Base-by-base conservation (phyloP, 2,113 vertebrate genomes). In the Riparia riparia region DNA sequence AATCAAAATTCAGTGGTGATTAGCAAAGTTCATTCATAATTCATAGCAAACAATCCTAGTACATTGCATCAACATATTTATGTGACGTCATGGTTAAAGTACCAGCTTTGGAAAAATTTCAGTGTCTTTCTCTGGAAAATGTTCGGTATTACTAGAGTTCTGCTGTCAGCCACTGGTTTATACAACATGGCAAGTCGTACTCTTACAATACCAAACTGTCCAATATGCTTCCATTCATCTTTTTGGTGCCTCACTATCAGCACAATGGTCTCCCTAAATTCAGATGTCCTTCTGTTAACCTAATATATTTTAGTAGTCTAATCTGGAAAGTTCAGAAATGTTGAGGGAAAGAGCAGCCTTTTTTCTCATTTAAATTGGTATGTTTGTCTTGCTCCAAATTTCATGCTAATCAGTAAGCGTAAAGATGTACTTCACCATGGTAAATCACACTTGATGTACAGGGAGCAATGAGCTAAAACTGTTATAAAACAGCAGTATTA, bases 1-100 rank as follows among this genome's bases (percentile, higher is more conserved):
- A 84, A 89, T 64, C 63, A 91, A 64, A 93, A 93, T 68, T 91
- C 89, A 22, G 9, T 5, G 24, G 45, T 82, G 65, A 94, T 91
- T 91, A 95, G 53, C 10, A 31, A 66, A 78, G 12, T 76, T 94
- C n/a, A 93, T 90, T 85, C 89, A 82, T 89, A 96, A 91, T 88
- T 94, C 93, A 95, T 56, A 91, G 73, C 26, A 29, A 69, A 47
- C 65, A 89, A 29, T 12, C 63, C 50, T 26, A 37, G 44, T 34
- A 69, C 15, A 50, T 41, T 28, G 20, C 71, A 86, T 70, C 25
- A 66, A 81, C 58, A 31, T 61, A 39, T 47, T 86, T 74, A 34
- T 37, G 28, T 42, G 41, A 82, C 41, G 82, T 60, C 34, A 65
- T 26, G 10, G 51, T 41, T 82, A 65, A 91, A 76, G 41, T 15